Evolutionary conservation across 2,888 invertebrate species (phyloP).

Genomic region (Lysandra coridon): DNA sequence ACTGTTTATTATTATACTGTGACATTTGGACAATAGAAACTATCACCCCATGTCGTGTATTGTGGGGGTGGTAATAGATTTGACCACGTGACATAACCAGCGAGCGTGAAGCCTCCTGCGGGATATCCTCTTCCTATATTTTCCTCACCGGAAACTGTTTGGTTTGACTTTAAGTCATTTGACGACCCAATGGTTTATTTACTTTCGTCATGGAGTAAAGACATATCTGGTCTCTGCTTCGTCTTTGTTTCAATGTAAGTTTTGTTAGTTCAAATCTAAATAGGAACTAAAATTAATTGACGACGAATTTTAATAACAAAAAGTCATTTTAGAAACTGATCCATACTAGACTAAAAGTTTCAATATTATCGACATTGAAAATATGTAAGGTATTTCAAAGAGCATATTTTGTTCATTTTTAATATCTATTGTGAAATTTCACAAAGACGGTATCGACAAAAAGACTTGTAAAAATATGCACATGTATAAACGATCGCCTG

Average conservation of each 20-base stretch:
- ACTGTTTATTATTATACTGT: background rate
- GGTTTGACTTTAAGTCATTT: slow-evolving; percentile 8
- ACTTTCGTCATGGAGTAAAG: background rate
- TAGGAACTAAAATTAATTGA: too few species aligned
- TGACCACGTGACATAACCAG: background rate
- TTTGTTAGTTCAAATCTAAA: background rate
- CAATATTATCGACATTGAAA: background rate
- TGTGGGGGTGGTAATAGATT: background rate
- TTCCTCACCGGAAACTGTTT: slow-evolving; percentile 19
- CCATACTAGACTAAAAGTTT: background rate
- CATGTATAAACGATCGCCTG: slow-evolving; percentile 6
- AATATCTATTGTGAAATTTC: background rate
- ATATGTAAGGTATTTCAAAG: background rate
- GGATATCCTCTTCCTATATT: slow-evolving; percentile 25
- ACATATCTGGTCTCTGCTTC: background rate
- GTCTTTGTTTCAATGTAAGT: background rate
- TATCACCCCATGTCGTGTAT: background rate
- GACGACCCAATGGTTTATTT: background rate
- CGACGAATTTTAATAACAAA: background rate
- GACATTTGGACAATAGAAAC: background rate
- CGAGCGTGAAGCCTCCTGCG: slow-evolving; percentile 25
- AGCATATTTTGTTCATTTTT: background rate
- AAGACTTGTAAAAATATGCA: slow-evolving; percentile 15
- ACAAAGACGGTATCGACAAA: background rate
- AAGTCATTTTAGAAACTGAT: background rate